These are phyloP conservation scores for Lepus timidus DNA, from an alignment of 2,113 vertebrate genomes.

Conservation along the genomic window DNA sequence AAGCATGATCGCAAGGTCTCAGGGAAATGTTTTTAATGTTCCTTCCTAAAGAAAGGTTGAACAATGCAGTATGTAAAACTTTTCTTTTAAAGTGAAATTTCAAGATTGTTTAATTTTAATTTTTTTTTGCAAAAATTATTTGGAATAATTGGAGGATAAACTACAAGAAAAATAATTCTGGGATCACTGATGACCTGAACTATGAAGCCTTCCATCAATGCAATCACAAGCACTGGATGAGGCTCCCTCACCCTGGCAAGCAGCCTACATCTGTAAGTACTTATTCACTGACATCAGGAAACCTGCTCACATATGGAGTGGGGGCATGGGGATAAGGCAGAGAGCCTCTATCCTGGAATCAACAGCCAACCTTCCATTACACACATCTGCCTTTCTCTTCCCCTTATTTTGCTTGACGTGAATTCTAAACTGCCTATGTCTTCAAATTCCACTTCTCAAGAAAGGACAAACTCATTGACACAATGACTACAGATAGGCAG, in stretches of 20 bases:
- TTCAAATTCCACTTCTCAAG: conserved; percentile 26
- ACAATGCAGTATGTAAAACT: neutral
- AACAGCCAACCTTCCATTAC: neutral
- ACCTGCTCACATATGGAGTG: neutral
- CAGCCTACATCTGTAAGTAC: neutral
- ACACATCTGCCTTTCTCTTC: neutral
- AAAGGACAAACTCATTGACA: neutral
- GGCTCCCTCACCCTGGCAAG: neutral
- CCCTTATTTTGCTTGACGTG: neutral
- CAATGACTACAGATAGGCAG: neutral
- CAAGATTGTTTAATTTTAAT: conserved; percentile 10
- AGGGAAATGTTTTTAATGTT: conserved; percentile 23
- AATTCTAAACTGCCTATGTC: neutral
- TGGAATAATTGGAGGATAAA: conserved; percentile 18
- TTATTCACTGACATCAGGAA: neutral
- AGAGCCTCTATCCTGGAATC: neutral
- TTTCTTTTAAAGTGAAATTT: conserved; percentile 5
- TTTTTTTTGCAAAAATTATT: neutral
- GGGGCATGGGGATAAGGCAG: neutral
- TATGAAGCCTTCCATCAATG: neutral
- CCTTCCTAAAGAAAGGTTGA: conserved; percentile 13
- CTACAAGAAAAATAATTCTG: neutral
- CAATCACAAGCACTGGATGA: neutral
- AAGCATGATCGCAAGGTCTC: neutral
- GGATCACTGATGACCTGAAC: neutral